Conservation (phyloP, 1,140 invertebrate species). For the Paraescarpia echinospica region DNA sequence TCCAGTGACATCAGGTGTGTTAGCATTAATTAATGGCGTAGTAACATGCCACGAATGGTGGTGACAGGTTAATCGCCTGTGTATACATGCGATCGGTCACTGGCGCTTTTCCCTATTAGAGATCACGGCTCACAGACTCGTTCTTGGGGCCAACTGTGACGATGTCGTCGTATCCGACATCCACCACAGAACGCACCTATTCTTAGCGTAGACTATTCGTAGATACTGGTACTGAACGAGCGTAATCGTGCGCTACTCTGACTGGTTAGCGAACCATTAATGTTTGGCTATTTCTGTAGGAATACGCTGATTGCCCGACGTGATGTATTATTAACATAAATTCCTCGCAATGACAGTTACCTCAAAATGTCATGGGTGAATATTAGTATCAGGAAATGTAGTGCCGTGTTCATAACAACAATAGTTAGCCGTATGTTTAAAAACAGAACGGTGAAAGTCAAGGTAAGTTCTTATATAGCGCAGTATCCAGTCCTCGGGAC, state of each 20-base stretch:
- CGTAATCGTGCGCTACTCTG: not conserved
- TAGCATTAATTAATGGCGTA: too few species aligned
- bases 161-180: too few species aligned
- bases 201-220: not conserved
- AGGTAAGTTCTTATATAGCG: too few species aligned
- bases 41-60: too few species aligned
- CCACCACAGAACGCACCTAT: not conserved
- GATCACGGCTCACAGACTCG: too few species aligned
- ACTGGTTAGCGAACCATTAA: not conserved
- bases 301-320: not conserved
- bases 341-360: not conserved
- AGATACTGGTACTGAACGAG: not conserved
- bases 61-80: too few species aligned
- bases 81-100: too few species aligned
- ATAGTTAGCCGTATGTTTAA: not conserved
- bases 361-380: not conserved
- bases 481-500: too few species aligned
- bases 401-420: not conserved
- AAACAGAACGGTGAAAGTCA: not conserved
- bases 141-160: too few species aligned
- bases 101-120: too few species aligned
- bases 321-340: not conserved
- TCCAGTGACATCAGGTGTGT: too few species aligned
- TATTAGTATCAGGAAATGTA: not conserved
- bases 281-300: not conserved